Conservation (phyloP, 92 coral and sea anemone species). For the Parazoanthus atlanticus region DNA sequence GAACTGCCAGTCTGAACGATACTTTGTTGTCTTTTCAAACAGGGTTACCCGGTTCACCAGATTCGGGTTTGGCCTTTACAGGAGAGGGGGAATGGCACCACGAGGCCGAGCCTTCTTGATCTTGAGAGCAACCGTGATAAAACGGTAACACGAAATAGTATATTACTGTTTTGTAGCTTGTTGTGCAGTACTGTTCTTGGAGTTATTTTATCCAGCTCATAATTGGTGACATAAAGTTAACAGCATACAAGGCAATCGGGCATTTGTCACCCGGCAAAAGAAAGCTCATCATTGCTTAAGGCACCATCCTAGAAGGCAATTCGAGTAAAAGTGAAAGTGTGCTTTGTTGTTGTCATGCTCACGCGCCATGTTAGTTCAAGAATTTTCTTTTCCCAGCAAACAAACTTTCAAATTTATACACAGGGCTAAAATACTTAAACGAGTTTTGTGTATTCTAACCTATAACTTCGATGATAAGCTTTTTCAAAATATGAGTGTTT, state of each 20-base stretch:
- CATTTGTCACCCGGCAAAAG: neutral
- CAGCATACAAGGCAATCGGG: neutral
- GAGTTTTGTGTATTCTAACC: too few relatives aligned
- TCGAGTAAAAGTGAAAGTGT: too few relatives aligned
- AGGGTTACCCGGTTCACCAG: constrained; percentile 94
- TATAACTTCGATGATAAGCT: too few relatives aligned
- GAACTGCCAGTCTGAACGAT: neutral
- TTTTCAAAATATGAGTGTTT: too few relatives aligned
- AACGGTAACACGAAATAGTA: constrained; percentile 54
- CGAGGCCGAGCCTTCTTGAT: constrained; percentile 81
- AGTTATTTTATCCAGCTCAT: neutral
- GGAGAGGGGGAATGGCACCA: constrained; percentile 88
- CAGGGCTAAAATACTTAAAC: too few relatives aligned
- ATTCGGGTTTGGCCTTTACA: constrained; percentile 98
- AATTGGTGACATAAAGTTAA: neutral
- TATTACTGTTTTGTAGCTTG: neutral
- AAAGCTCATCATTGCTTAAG: too few relatives aligned
- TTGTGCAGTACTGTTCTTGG: too few relatives aligned
- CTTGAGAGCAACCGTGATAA: constrained; percentile 68
- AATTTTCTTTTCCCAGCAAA: too few relatives aligned
- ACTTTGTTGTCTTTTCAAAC: neutral
- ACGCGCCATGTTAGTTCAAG: too few relatives aligned
- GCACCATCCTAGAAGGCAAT: too few relatives aligned
- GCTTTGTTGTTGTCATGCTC: too few relatives aligned
- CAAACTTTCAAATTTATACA: too few relatives aligned